Base-by-base conservation (phyloP, 2,888 invertebrate genomes). In the Amphiduros pacificus region DNA sequence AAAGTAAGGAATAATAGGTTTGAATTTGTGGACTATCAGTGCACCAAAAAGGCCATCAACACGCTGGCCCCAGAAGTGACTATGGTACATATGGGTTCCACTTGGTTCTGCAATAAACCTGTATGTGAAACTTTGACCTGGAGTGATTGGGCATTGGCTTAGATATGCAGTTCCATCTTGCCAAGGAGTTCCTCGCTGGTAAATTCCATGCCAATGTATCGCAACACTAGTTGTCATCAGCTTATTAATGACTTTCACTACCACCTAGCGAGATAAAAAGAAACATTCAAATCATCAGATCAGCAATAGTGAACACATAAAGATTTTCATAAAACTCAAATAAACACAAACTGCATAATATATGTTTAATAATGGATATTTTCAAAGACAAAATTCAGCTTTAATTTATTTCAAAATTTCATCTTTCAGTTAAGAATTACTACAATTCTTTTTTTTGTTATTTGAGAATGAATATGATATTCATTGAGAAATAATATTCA, bases 101-200 rank as follows among this genome's bases (percentile, higher is more conserved):
- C 75, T 76, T 28, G 77, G 72, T 26, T 68, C 62, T 14, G 59
- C 59, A 14, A 53, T 41, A n/a, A 59, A 59, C 28, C 52, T 49
- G 32, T 58, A 58, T 9, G 58, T 58, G 36, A 58, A 58, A 17
- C 26, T 26, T 24, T 58, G 31, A 3, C 27, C 9, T 2, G 32
- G 27, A 6, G 22, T 17, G 20, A 59, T 59, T 20, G 59, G 59
- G 22, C 59, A 59, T 20, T 59, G 59, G 22, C 41, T 52, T 3
- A 53, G 2, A 11, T 27, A 17, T 22, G 59, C 51, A 5, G 53
- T 53, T 4, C 59, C 59, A 28, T 59, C 59, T 53, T 53, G 52
- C 52, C 53, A 53, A 20, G 52, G 40, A 1, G 59, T 53, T 6
- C 52, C 29, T 2, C 26, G 2, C 52, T 48, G 44, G 40, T 20